Percentiles rank a stretch among this genome's conserved stretches.
These are phyloP conservation scores for Monopis laevigella DNA, from an alignment of 2,888 invertebrate species.

Conservation along the genomic window DNA sequence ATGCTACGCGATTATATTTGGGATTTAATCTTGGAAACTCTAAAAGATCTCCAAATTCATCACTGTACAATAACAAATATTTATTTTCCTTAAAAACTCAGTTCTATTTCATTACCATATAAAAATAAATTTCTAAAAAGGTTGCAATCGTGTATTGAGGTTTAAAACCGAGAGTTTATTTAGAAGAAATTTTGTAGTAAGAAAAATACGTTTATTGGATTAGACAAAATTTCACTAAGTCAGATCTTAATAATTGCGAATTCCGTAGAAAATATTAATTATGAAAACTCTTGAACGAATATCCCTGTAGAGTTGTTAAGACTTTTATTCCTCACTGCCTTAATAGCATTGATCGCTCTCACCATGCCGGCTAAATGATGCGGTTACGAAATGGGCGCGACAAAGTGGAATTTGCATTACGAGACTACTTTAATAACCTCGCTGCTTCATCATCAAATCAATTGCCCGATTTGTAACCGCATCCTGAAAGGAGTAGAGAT, in stretches of 20 bases:
- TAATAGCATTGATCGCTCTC: too few species aligned
- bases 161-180: background rate
- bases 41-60: constrained; percentile 10
- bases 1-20: constrained; percentile 7
- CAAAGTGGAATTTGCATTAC: too few species aligned
- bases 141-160: background rate
- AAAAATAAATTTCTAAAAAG: background rate
- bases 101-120: constrained; percentile 1
- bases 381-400: too few species aligned
- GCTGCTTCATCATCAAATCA: too few species aligned
- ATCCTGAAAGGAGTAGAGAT: too few species aligned
- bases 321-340: too few species aligned
- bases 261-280: constrained; percentile 10
- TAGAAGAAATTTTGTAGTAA: background rate
- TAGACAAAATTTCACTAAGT: constrained; percentile 11
- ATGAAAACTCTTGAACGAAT: constrained; percentile 9
- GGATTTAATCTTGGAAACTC: too few species aligned
- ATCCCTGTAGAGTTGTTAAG: constrained; percentile 1
- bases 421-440: too few species aligned
- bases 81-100: too few species aligned
- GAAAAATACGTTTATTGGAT: constrained; percentile 8
- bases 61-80: background rate
- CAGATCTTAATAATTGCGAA: constrained; percentile 9
- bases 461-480: too few species aligned
- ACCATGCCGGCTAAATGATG: too few species aligned